Evolutionary conservation across 2,113 vertebrate species (phyloP).

Genomic region (Ciconia boyciana): DNA sequence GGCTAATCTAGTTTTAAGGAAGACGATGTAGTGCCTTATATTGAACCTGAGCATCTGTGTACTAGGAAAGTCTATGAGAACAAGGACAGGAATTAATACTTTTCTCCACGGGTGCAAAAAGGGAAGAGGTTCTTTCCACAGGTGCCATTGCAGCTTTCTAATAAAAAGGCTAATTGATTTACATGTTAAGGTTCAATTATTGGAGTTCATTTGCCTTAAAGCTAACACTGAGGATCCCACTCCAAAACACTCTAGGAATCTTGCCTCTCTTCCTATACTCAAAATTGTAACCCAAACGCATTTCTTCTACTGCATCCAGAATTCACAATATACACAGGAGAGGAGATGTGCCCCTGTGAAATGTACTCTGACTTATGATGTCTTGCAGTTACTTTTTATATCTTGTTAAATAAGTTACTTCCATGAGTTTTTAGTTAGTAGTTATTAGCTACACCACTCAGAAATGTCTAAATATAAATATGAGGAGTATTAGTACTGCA

Average conservation of each 20-base stretch:
- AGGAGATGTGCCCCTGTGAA: slow-evolving; percentile 33
- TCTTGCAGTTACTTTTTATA: slow-evolving; percentile 43
- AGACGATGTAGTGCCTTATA: neutral
- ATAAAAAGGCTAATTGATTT: neutral
- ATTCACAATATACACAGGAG: slow-evolving; percentile 2
- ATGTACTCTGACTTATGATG: slow-evolving; percentile 36
- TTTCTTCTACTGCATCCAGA: neutral
- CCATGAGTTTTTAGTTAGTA: slow-evolving; percentile 48
- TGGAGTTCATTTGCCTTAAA: neutral
- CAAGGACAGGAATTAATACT: neutral
- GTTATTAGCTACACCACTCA: slow-evolving; percentile 59
- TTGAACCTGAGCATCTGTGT: neutral
- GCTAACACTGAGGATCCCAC: neutral
- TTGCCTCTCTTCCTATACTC: neutral
- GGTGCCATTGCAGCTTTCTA: neutral
- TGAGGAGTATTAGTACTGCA: slow-evolving; percentile 40
- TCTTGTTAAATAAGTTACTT: slow-evolving; percentile 59
- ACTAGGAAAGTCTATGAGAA: neutral
- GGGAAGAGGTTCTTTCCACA: neutral
- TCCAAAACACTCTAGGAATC: neutral
- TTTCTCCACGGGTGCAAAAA: neutral
- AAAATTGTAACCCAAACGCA: neutral
- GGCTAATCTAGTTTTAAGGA: neutral
- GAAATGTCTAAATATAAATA: slow-evolving; percentile 63
- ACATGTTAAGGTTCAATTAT: neutral